Percentiles rank a stretch among this genome's conserved stretches.
Conservation (phyloP, 37 sponge, comb jelly and placozoan genomes). For the Dysidea cf. avara region DNA sequence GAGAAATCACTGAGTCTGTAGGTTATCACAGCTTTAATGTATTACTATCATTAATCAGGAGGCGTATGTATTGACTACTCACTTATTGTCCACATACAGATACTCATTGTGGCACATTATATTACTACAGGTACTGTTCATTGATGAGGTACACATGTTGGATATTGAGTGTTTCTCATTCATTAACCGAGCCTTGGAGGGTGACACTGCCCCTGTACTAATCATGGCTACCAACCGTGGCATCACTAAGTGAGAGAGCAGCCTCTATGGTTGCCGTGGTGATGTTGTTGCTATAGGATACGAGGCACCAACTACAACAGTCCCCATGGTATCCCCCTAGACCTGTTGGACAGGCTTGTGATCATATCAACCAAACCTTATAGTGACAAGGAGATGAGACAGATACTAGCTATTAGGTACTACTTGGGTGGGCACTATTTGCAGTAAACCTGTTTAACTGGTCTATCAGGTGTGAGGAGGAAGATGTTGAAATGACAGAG, state of each 20-base stretch:
- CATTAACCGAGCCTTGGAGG: slow-evolving; percentile 95
- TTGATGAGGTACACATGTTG: slow-evolving; percentile 99
- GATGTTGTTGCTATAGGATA: slow-evolving; percentile 50
- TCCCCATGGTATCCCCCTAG: slow-evolving; percentile 97
- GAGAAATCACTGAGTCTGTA: too few relatives aligned
- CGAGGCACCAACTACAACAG: slow-evolving; percentile 91
- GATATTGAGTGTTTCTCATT: slow-evolving; percentile 99
- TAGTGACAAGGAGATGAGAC: slow-evolving; percentile 85
- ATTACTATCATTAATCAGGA: too few relatives aligned
- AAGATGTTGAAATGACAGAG: slow-evolving; percentile 97
- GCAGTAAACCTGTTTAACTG: background rate
- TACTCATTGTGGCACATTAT: background rate
- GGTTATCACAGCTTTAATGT: too few relatives aligned
- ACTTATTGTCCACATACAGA: too few relatives aligned
- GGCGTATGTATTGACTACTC: too few relatives aligned
- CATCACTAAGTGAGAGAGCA: slow-evolving; percentile 71
- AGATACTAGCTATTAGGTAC: slow-evolving; percentile 91
- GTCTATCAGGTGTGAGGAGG: slow-evolving; percentile 93
- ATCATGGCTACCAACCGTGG: slow-evolving; percentile 99
- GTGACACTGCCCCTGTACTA: slow-evolving; percentile 94
- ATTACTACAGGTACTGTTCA: slow-evolving; percentile 77
- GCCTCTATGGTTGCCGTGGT: background rate
- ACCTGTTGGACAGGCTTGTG: slow-evolving; percentile 93
- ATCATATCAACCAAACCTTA: slow-evolving; percentile 96
- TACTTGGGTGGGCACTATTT: background rate